Base-by-base conservation (phyloP, 1,140 invertebrate genomes). In the Medauroidea extradentata region DNA sequence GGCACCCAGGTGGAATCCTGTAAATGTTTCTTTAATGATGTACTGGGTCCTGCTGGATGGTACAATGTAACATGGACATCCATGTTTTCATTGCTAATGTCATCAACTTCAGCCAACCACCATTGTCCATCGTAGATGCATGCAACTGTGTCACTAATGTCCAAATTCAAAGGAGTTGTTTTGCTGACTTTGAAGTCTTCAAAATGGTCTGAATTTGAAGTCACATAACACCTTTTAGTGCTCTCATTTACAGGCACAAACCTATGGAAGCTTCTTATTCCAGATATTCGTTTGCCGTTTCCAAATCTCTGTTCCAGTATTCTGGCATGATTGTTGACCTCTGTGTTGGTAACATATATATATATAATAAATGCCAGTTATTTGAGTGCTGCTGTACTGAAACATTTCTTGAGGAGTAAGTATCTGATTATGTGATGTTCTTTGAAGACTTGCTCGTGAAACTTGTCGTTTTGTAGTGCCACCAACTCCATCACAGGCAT, bases 401-500 rank as follows among this genome's bases (percentile, higher is more conserved):
- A 16, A 53, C 51, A 39, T 5, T 19, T 53, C 51, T 23, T 38
- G n/a, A 5, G 25, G 51, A 38, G 51, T 53, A 38, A 41, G 25
- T 3, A 53, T 53, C n/a, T 53, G 2, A 2, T 53, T 53, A 21
- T 56, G 0, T 18, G 2, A 18, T 29, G 49, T 24, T 9, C n/a
- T 1, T 25, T 54, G 57, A 11, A 59, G 24, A 54, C 57, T 59
- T 11, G 57, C 57, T 41, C 29, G 21, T 9, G 49, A 34, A 39
- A 48, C 38, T 3, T 9, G 8, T 42, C 52, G 24, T 61, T 69
- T 69, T 5, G 61, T 24, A 25, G 53, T 55, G 18, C 65, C 69
- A 11, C 66, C 66, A 14, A 67, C 55, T n/a, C 67, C 63, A 52
- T 71, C 71, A 49, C 65, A 67, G 23, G 62, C 43, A 43, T 56